A percentile compares a stretch with the other conserved stretches of the same genome.
Conservation (phyloP, 1,140 invertebrate genomes). For the Caenorhabditis inopinata region DNA sequence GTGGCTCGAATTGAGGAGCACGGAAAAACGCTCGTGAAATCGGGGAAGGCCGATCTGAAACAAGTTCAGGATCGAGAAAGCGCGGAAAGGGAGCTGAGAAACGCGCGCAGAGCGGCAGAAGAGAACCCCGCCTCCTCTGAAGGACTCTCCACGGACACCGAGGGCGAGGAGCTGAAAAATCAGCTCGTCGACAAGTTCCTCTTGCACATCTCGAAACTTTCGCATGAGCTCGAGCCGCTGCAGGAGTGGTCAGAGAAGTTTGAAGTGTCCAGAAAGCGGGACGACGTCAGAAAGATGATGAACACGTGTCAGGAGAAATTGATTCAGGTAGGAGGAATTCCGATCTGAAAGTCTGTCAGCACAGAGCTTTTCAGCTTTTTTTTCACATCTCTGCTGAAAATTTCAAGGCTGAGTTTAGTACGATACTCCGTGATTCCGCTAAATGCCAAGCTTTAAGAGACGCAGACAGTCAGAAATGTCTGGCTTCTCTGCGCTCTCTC, state of each 20-base stretch:
- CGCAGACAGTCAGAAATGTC: too few species aligned
- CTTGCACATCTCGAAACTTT: conserved; percentile 42
- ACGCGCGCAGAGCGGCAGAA: background rate
- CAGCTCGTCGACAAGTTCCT: conserved; percentile 48
- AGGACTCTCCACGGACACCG: conserved; percentile 25
- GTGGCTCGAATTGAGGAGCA: conserved; percentile 61
- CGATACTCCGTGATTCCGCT: too few species aligned
- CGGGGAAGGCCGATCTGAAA: background rate
- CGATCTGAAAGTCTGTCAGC: too few species aligned
- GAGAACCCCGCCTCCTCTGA: background rate
- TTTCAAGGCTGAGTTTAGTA: too few species aligned
- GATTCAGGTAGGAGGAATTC: background rate
- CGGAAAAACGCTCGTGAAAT: conserved; percentile 55
- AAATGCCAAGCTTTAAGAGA: too few species aligned
- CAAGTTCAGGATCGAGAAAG: conserved; percentile 43
- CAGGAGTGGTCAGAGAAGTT: conserved; percentile 53
- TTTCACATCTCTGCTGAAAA: too few species aligned
- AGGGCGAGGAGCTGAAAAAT: conserved; percentile 37
- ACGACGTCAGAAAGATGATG: conserved; percentile 53
- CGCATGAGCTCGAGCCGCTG: conserved; percentile 51
- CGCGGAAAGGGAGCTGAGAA: background rate
- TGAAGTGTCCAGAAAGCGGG: conserved; percentile 38
- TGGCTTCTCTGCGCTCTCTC: too few species aligned
- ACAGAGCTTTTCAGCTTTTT: too few species aligned
- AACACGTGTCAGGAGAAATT: conserved; percentile 57